A percentile compares a stretch with the other conserved stretches of the same genome.
These are phyloP conservation scores for Sturmia bella DNA, from an alignment of 2,888 invertebrate genomes.

Conservation along the genomic window DNA sequence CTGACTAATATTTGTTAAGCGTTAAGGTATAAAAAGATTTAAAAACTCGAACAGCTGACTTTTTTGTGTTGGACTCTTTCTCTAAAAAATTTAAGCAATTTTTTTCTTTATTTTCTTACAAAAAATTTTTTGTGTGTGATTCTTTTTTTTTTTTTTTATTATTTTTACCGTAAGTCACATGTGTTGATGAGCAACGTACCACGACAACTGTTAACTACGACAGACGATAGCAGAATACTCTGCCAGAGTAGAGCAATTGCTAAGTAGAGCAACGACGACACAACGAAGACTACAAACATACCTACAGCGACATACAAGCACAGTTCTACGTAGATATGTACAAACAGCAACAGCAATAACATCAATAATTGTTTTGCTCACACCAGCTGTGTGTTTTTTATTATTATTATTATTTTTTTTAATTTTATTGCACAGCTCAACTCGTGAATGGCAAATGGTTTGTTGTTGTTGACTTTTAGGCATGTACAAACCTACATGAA, in stretches of 20 bases:
- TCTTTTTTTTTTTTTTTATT: constrained; percentile 53
- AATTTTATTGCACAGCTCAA: constrained; percentile 39
- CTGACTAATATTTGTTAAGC: constrained; percentile 25
- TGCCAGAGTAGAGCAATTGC: constrained; percentile 65
- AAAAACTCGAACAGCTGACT: constrained; percentile 66
- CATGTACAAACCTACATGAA: neutral
- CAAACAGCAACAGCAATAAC: constrained; percentile 37
- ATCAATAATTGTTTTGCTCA: constrained; percentile 58
- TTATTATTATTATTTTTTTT: neutral
- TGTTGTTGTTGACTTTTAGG: constrained; percentile 27
- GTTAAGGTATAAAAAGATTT: constrained; percentile 49
- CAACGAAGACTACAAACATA: constrained; percentile 48
- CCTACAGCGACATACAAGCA: constrained; percentile 34
- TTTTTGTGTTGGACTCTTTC: constrained; percentile 36
- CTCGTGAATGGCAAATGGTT: constrained; percentile 51
- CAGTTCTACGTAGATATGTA: neutral
- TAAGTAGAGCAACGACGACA: constrained; percentile 67
- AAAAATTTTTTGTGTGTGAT: constrained; percentile 21
- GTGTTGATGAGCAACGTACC: constrained; percentile 68
- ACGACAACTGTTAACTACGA: constrained; percentile 70
- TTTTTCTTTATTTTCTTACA: constrained; percentile 42
- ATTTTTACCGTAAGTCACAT: constrained; percentile 65
- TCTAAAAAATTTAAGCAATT: constrained; percentile 55
- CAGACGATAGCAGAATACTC: constrained; percentile 69
- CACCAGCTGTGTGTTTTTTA: constrained; percentile 31